Evolutionary conservation across 2,888 invertebrate species (phyloP).

Genomic region (Meteorus cinctellus): DNA sequence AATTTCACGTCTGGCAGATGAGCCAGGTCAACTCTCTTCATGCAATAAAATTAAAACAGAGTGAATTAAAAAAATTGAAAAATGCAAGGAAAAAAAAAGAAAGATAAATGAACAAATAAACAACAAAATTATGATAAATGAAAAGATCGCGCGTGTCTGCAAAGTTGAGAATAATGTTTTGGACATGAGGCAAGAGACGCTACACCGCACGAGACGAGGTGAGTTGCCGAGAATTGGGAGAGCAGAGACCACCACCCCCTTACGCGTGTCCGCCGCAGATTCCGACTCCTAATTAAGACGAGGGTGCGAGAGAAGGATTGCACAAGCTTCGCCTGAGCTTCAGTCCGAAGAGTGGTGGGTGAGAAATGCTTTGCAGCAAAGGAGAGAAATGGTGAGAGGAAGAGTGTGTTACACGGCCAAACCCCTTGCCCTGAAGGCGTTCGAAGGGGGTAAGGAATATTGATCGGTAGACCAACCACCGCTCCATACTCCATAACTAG

Average conservation of each 20-base stretch:
- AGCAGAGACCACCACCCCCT: constrained; percentile 61
- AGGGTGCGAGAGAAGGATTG: constrained; percentile 75
- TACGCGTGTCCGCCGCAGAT: constrained; percentile 88
- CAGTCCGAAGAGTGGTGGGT: constrained; percentile 44
- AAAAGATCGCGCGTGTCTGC: constrained; percentile 47
- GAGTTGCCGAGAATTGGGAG: constrained; percentile 3
- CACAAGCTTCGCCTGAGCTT: constrained; percentile 66
- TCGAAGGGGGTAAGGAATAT: constrained; percentile 73
- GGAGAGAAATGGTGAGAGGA: constrained; percentile 33
- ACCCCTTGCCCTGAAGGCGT: constrained; percentile 68
- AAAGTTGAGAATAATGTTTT: constrained; percentile 73
- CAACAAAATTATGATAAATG: constrained; percentile 33
- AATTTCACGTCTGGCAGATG: constrained; percentile 49
- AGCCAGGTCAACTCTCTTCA: constrained; percentile 46
- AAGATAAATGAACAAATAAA: constrained; percentile 22
- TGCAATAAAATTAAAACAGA: constrained; percentile 31
- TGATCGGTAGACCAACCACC: constrained; percentile 68
- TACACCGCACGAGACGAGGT: constrained; percentile 38
- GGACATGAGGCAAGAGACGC: constrained; percentile 67
- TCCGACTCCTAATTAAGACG: constrained; percentile 90
- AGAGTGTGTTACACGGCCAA: constrained; percentile 54
- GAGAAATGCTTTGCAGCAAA: constrained; percentile 38
- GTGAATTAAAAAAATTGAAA: constrained; percentile 23
- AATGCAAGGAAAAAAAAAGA: not conserved
- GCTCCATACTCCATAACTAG: constrained; percentile 34